phyloP scores from a whole-genome alignment of 2,888 invertebrate genomes.

The Eremobia ochroleuca region DNA sequence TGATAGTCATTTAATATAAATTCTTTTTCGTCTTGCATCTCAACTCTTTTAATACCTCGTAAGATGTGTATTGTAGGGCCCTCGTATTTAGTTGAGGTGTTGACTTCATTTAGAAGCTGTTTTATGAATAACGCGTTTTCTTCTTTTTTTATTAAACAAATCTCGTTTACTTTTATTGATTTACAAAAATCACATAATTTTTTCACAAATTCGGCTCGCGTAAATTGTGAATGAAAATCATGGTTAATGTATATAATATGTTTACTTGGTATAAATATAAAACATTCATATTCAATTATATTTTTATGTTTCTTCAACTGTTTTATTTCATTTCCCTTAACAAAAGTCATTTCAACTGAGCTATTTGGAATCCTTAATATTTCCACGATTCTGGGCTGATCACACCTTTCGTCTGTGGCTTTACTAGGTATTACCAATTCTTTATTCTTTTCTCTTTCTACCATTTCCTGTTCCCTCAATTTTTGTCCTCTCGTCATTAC shows the following conservation, averaged over 20 bases:
- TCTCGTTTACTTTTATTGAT: background rate
- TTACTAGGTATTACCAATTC: background rate
- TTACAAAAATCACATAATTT: background rate
- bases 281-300: background rate
- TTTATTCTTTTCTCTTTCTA: conserved; percentile 1
- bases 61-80: background rate
- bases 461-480: background rate
- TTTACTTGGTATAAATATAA: background rate
- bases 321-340: background rate
- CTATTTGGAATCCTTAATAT: background rate
- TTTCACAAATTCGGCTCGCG: too few relatives aligned
- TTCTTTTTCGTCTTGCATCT: background rate
- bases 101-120: background rate
- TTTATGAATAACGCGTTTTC: background rate
- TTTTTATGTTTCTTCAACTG: too few relatives aligned
- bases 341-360: background rate
- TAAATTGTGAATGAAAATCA: too few relatives aligned
- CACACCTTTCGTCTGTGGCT: conserved; percentile 5
- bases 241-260: too few relatives aligned
- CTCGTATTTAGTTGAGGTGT: background rate
- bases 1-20: background rate
- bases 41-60: background rate
- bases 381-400: background rate
- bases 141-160: background rate
- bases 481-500: conserved; percentile 11